Evolutionary conservation across 2,888 invertebrate genomes (phyloP).

Genomic region (Hirudinaria manillensis): DNA sequence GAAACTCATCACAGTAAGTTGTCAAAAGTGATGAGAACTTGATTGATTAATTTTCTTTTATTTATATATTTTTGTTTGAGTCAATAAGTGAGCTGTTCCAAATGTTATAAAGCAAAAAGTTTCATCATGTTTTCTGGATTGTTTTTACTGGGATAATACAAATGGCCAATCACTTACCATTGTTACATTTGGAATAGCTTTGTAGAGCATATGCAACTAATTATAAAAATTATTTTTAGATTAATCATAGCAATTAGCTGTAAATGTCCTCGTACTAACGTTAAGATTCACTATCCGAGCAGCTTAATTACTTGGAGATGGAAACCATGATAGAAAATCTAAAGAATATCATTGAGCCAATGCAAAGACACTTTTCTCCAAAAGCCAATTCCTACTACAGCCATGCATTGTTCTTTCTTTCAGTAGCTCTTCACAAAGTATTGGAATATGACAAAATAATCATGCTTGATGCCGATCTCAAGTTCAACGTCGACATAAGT

Average conservation of each 20-base stretch:
- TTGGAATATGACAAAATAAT: slow-evolving; percentile 62
- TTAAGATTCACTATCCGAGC: slow-evolving; percentile 33
- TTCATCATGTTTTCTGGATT: too few relatives aligned
- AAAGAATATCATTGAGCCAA: slow-evolving; percentile 62
- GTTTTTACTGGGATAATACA: too few relatives aligned
- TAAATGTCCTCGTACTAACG: too few relatives aligned
- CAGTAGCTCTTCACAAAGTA: slow-evolving; percentile 67
- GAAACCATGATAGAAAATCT: slow-evolving; percentile 61
- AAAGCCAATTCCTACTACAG: slow-evolving; percentile 70
- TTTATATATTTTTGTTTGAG: too few relatives aligned
- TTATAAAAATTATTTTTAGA: too few relatives aligned
- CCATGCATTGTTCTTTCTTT: slow-evolving; percentile 72
- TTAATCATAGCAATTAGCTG: too few relatives aligned
- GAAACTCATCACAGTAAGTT: slow-evolving; percentile 15
- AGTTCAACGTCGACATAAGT: slow-evolving; percentile 66
- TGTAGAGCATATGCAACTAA: too few relatives aligned
- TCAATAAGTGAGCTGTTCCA: too few relatives aligned
- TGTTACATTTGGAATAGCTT: too few relatives aligned
- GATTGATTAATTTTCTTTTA: slow-evolving; percentile 1
- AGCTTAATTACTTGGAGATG: slow-evolving; percentile 63
- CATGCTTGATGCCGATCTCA: slow-evolving; percentile 72
- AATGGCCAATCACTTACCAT: too few relatives aligned
- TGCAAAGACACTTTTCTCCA: slow-evolving; percentile 67
- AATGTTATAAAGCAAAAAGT: too few relatives aligned
- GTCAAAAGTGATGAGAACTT: neutral